Conservation (phyloP, 2,888 invertebrate species). For the Drosophila infuscata region DNA sequence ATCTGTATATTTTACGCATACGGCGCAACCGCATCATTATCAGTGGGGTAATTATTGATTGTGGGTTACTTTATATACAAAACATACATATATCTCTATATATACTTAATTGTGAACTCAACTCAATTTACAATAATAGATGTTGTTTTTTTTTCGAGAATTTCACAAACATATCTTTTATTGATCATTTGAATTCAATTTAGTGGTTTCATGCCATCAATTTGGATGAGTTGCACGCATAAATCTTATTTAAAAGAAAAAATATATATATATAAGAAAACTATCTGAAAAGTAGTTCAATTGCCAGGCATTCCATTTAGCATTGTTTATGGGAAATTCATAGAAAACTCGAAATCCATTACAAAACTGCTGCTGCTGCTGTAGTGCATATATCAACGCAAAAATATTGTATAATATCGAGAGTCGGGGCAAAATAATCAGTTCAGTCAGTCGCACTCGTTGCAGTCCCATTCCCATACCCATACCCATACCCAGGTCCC, state of each 20-base stretch:
- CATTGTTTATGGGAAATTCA: constrained; percentile 70
- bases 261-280: constrained; percentile 14
- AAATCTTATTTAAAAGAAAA: constrained; percentile 23
- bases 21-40: constrained; percentile 51
- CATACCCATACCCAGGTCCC: constrained; percentile 40
- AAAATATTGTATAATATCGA: constrained; percentile 74
- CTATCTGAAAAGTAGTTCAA: constrained; percentile 68
- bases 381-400: constrained; percentile 55
- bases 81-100: neutral
- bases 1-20: constrained; percentile 43
- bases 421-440: constrained; percentile 40
- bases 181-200: constrained; percentile 43
- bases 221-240: constrained; percentile 37
- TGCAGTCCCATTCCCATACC: constrained; percentile 22
- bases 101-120: neutral
- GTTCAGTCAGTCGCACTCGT: constrained; percentile 30
- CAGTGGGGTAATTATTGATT: constrained; percentile 32
- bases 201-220: constrained; percentile 30
- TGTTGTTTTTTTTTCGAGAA: constrained; percentile 11
- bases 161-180: constrained; percentile 25
- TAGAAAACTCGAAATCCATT: constrained; percentile 72
- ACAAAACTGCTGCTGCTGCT: constrained; percentile 38
- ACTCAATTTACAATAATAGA: neutral
- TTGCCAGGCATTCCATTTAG: constrained; percentile 71
- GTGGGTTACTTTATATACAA: neutral